phyloP scores from a whole-genome alignment of 2,113 vertebrate genomes.

The Otus sunia region DNA sequence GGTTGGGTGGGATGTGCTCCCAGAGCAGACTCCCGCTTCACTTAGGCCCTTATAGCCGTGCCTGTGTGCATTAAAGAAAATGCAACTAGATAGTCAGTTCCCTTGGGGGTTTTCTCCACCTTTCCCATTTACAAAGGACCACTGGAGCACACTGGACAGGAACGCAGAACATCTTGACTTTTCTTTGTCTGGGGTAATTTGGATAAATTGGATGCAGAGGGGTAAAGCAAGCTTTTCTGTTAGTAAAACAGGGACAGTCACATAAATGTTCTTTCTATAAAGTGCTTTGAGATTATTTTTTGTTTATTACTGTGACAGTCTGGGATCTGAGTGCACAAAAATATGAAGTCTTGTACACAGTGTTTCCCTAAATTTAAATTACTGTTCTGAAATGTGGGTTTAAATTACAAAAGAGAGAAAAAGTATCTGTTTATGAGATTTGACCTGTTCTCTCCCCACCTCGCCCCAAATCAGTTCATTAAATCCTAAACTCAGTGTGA shows the following conservation, averaged over 20 bases:
- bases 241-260: background rate
- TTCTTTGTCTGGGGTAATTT: background rate
- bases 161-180: background rate
- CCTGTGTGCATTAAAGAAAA: background rate
- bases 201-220: no score
- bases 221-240: background rate
- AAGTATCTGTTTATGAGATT: background rate
- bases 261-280: background rate
- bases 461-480: no score
- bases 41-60: background rate
- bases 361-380: background rate
- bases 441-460: background rate
- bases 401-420: background rate
- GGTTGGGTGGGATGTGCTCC: no score
- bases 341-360: background rate
- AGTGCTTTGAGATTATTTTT: no score
- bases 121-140: background rate
- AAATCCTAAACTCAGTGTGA: background rate
- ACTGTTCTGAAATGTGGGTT: background rate
- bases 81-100: fast-evolving
- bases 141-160: background rate
- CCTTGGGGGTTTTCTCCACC: background rate
- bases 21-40: fast-evolving
- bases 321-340: background rate
- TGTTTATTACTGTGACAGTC: background rate